Conservation (phyloP, 2,888 invertebrate species). For the Macrosiphum euphorbiae region DNA sequence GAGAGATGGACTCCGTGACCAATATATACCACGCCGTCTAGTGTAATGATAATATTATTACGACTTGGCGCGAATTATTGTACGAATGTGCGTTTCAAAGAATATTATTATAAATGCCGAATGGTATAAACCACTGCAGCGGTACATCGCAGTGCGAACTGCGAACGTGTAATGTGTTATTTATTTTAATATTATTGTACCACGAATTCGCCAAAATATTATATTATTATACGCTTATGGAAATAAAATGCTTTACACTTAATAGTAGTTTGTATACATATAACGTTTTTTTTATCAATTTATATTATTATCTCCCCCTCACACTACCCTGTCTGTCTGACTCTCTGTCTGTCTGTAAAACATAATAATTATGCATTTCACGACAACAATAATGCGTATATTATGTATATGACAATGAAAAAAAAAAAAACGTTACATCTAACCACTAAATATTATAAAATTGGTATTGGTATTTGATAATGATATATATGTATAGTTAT, state of each 20-base stretch:
- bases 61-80: not conserved
- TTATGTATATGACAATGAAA: not conserved
- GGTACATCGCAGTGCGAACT: not conserved
- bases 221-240: not conserved
- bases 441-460: not conserved
- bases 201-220: not conserved
- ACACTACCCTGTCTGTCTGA: not conserved
- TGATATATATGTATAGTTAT: not conserved
- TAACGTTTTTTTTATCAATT: not conserved
- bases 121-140: not conserved
- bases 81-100: not conserved
- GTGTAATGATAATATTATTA: conserved; percentile 2
- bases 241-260: not conserved
- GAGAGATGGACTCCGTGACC: conserved; percentile 2
- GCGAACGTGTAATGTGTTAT: not conserved
- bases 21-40: not conserved
- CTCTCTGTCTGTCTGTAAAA: not conserved
- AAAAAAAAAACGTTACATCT: not conserved
- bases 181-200: not conserved
- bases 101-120: not conserved
- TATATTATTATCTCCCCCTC: not conserved
- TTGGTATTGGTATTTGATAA: not conserved
- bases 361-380: not conserved
- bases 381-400: not conserved
- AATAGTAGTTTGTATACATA: not conserved